Conservation (phyloP, 2,797 vertebrate genomes). For the Periparus ater region DNA sequence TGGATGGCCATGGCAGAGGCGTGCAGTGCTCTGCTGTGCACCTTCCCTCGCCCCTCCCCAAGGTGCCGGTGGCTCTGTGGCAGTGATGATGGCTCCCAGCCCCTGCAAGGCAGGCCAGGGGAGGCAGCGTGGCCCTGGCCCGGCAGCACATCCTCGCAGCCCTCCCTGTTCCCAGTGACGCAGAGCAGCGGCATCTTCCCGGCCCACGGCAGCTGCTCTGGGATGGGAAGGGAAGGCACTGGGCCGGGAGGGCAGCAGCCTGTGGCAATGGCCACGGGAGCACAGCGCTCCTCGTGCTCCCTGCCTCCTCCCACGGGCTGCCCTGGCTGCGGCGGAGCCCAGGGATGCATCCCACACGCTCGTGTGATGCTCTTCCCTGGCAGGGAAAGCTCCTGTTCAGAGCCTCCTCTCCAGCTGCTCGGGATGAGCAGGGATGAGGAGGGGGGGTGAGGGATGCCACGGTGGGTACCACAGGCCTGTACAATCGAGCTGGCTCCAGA, state of each 20-base stretch:
- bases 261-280: not conserved
- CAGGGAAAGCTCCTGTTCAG: not conserved
- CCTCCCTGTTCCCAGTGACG: rapidly evolving
- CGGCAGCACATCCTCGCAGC: not conserved
- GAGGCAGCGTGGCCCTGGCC: not conserved
- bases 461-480: rapidly evolving
- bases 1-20: not conserved
- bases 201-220: not conserved
- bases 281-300: rapidly evolving
- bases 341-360: not conserved
- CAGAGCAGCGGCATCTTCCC: not conserved
- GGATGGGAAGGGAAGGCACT: not conserved
- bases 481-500: rapidly evolving
- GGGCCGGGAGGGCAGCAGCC: not conserved
- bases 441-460: not conserved
- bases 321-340: not conserved
- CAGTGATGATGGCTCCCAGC: no score
- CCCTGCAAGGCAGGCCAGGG: not conserved
- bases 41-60: not conserved
- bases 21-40: not conserved
- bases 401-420: not conserved
- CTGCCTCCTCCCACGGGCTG: not conserved
- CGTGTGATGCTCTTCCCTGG: not conserved
- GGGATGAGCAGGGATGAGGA: not conserved
- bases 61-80: not conserved